Evolutionary conservation across 2,113 vertebrate genomes (phyloP).

Genomic region (Aythya baeri): DNA sequence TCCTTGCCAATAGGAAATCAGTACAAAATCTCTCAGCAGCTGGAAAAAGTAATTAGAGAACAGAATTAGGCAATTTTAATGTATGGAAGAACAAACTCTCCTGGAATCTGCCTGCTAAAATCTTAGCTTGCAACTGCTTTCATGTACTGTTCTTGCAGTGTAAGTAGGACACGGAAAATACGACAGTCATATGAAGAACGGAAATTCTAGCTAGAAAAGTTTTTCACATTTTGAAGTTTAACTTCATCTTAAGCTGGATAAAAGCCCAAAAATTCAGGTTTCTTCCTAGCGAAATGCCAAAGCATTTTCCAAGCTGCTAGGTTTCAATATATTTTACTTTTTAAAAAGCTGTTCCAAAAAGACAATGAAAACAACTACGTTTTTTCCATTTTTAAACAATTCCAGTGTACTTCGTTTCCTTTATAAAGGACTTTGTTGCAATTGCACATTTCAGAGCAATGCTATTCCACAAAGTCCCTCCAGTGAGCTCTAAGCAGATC

Average conservation of each 20-base stretch:
- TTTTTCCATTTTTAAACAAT: conserved; percentile 20
- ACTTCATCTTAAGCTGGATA: conserved; percentile 2
- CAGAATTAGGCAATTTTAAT: not conserved
- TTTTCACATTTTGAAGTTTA: not conserved
- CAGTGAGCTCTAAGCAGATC: not conserved
- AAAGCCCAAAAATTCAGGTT: not conserved
- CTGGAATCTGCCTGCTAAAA: not conserved
- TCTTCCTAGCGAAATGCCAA: conserved; percentile 19
- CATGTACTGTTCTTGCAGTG: not conserved
- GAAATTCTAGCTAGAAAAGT: not conserved
- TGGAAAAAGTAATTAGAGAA: conserved; percentile 1
- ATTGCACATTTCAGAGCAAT: not conserved
- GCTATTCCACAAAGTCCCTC: not conserved
- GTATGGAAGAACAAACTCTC: conserved; percentile 11
- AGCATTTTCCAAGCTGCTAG: conserved; percentile 10
- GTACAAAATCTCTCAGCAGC: conserved; percentile 20
- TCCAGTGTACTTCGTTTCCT: not conserved
- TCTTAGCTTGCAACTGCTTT: not conserved
- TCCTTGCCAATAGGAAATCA: not conserved
- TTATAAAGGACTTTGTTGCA: not conserved
- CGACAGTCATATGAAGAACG: not conserved
- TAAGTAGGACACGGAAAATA: not conserved
- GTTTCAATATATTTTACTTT: not conserved
- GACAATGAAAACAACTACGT: not conserved
- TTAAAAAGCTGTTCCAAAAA: not conserved